Evolutionary conservation across 2,888 invertebrate genomes (phyloP), one percentile per base, ranked within the genome.

Genomic region (Caenorhabditis sp.): DNA sequence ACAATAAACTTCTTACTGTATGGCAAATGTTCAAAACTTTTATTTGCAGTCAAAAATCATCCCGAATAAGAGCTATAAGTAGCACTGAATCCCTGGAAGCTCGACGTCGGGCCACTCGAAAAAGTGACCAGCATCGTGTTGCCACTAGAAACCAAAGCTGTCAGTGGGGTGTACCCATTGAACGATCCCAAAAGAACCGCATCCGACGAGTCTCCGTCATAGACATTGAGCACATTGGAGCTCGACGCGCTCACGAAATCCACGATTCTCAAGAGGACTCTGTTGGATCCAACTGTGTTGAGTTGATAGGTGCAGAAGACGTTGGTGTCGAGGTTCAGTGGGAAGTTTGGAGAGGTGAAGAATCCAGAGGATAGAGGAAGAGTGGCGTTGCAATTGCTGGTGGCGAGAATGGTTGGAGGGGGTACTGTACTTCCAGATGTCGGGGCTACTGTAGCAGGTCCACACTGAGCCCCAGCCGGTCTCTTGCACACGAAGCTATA

Each of bases 291-390:
- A 8, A 10, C 7, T 5, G 69, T 56, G 2, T 24, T 12, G 3
- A 69, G 14, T 8, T 22, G 12, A 10, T 69, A 69, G 12, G 24
- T 41, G n/a, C 69, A 69, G 41, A 38, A 38, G 8, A 56, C 22
- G n/a, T 51, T 38, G 38, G 49, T 68, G 24, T 19, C 28, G 38
- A 54, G 56, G 22, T 38, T 24, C 0, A 10, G 0, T 3, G 69
- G 69, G 26, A n/a, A 69, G 10, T 22, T 8, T 1, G 56, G 38
- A 7, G 69, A 69, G 3, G 41, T 69, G 56, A 69, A n/a, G 14
- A 7, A 26, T 22, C 69, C 56, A 24, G 69, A 38, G 0, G 69
- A 12, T 26, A 56, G 5, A 5, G 47, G 47, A 7, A 47, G 47
- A 5, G 47, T 38, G 10, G 54, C 16, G 12, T 41, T 14, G 19